These are phyloP conservation scores for Sebastes jordani DNA, from an alignment of 2,797 vertebrate species.

Conservation along the genomic window DNA sequence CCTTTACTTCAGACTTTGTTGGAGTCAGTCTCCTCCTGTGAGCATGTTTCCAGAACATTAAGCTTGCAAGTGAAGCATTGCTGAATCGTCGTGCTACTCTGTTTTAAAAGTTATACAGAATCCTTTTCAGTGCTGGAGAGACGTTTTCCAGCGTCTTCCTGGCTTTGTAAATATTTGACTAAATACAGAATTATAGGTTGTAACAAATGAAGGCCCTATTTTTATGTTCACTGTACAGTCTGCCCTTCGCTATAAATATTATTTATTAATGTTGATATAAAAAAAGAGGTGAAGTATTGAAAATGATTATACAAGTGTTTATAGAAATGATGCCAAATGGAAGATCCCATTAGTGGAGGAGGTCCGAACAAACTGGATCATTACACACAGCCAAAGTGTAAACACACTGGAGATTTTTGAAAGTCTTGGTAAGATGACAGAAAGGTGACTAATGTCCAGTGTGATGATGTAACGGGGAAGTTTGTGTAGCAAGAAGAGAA, in stretches of 20 bases:
- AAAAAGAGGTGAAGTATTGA: slow-evolving; percentile 25
- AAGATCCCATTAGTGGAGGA: not conserved
- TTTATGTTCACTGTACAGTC: slow-evolving; percentile 33
- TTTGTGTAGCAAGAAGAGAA: not conserved
- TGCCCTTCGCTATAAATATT: slow-evolving; percentile 26
- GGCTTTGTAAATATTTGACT: slow-evolving; percentile 35
- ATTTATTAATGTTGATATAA: slow-evolving; percentile 44
- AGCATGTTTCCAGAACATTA: not conserved
- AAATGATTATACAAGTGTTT: not conserved
- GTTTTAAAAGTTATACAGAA: not conserved
- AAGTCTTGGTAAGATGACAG: not conserved
- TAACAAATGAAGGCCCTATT: not conserved
- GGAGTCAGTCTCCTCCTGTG: not conserved
- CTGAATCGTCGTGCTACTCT: not conserved
- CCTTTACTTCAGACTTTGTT: not conserved
- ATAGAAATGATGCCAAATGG: slow-evolving; percentile 15
- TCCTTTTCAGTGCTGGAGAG: not conserved
- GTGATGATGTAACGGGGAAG: not conserved
- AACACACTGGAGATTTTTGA: not conserved
- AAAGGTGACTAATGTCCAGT: not conserved
- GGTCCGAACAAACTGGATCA: not conserved
- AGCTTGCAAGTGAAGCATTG: slow-evolving; percentile 3
- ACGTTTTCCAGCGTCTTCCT: not conserved
- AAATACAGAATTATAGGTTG: not conserved
- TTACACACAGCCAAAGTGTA: not conserved